A percentile compares a stretch with the other conserved stretches of the same genome.
These are phyloP conservation scores for Enoplolaimus lenunculus DNA, from an alignment of 2,888 invertebrate species.

Conservation along the genomic window DNA sequence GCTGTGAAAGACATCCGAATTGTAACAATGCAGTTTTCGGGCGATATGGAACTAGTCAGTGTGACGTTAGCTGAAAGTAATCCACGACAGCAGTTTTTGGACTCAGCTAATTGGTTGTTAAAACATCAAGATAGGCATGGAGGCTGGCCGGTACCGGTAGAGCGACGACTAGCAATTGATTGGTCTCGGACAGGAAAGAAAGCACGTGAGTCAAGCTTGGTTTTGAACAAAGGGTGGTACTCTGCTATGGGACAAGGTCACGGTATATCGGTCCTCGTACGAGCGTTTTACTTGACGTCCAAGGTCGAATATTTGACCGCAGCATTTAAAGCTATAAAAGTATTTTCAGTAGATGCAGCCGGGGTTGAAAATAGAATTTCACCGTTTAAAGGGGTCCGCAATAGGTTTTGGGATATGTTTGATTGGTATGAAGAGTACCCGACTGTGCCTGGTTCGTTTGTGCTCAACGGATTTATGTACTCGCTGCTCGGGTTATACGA, in stretches of 20 bases:
- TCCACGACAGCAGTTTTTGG: constrained; percentile 84
- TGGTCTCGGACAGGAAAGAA: not conserved
- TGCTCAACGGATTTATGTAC: constrained; percentile 95
- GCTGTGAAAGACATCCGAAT: too few species aligned
- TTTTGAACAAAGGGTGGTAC: constrained; percentile 75
- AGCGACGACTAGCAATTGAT: constrained; percentile 44
- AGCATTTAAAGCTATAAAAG: constrained; percentile 62
- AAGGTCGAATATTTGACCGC: constrained; percentile 59
- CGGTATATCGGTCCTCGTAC: constrained; percentile 69
- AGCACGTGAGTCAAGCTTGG: constrained; percentile 53
- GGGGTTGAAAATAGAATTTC: constrained; percentile 45
- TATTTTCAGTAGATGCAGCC: constrained; percentile 50
- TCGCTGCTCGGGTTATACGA: constrained; percentile 88
- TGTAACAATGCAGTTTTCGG: too few species aligned
- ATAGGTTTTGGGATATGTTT: constrained; percentile 62
- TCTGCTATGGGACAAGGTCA: constrained; percentile 99
- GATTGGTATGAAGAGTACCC: constrained; percentile 98
- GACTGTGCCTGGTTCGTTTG: constrained; percentile 79
- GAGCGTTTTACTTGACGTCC: constrained; percentile 69
- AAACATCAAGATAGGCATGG: constrained; percentile 68
- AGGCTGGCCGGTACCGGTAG: constrained; percentile 82
- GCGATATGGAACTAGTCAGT: too few species aligned
- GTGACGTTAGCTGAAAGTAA: too few species aligned
- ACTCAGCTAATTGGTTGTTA: constrained; percentile 83
- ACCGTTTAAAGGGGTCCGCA: constrained; percentile 61